A percentile compares a stretch with the other conserved stretches of the same genome.
Evolutionary conservation across 2,888 invertebrate species (phyloP).

Genomic region (Monochamus alternatus): DNA sequence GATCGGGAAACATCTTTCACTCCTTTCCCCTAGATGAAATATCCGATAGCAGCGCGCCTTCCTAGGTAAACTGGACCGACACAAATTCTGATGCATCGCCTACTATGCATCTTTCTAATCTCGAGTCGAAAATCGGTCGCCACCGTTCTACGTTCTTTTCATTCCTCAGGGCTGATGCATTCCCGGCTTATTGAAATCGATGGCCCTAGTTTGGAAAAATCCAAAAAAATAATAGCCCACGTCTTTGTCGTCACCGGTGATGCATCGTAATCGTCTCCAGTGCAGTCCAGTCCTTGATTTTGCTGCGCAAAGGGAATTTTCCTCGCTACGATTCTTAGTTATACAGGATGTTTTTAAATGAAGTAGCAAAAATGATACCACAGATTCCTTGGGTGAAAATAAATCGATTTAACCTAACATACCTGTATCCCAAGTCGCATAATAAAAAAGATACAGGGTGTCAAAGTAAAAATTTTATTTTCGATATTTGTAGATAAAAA

Average conservation of each 20-base stretch:
- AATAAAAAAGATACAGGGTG: too few species aligned
- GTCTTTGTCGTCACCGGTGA: background rate
- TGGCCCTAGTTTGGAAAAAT: background rate
- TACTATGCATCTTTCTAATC: conserved; percentile 30
- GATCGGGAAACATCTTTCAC: conserved; percentile 23
- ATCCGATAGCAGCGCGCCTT: conserved; percentile 15
- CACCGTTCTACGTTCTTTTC: conserved; percentile 25
- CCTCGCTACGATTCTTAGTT: too few species aligned
- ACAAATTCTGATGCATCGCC: conserved; percentile 31
- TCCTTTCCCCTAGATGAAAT: conserved; percentile 19
- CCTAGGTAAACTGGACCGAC: conserved; percentile 25
- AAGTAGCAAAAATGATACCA: too few species aligned
- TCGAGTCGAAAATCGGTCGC: conserved; percentile 24
- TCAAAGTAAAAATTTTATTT: too few species aligned
- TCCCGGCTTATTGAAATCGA: background rate
- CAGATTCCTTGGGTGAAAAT: too few species aligned
- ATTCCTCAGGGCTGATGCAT: conserved; percentile 2
- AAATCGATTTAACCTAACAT: too few species aligned
- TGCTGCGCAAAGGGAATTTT: too few species aligned
- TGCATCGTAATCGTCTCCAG: too few species aligned
- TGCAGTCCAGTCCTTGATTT: too few species aligned
- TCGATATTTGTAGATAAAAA: too few species aligned
- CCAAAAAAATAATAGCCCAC: background rate
- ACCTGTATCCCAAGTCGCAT: too few species aligned
- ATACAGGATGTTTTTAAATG: too few species aligned